These are phyloP conservation scores for Hyperoplus lanceolatus DNA, from an alignment of 2,797 vertebrate species.

Conservation along the genomic window DNA sequence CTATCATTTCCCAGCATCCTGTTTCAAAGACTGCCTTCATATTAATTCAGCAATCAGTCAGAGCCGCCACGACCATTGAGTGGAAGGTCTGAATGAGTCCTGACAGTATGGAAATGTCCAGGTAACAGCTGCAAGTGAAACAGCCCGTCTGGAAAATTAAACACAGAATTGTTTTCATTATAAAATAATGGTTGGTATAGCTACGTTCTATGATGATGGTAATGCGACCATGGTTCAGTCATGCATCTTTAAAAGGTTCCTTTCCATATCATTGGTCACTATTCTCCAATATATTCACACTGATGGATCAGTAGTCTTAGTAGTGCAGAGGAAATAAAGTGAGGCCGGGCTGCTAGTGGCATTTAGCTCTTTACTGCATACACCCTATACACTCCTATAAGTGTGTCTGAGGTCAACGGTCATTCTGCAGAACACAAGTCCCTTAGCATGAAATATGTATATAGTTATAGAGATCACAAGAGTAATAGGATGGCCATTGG, in stretches of 20 bases:
- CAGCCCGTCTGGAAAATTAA: slow-evolving; percentile 32
- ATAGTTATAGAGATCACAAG: neutral
- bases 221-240: slow-evolving; percentile 2
- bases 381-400: neutral
- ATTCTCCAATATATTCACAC: neutral
- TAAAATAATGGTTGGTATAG: slow-evolving; percentile 5
- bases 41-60: slow-evolving; percentile 29
- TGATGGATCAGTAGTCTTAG: neutral
- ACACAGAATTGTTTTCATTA: neutral
- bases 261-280: neutral
- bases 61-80: slow-evolving; percentile 4
- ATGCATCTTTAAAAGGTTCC: neutral
- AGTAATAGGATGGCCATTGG: neutral
- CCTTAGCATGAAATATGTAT: neutral
- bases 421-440: neutral
- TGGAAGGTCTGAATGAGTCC: slow-evolving; percentile 14
- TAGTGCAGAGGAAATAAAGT: neutral
- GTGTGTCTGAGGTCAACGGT: neutral
- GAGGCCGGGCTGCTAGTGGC: neutral
- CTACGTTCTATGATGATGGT: neutral
- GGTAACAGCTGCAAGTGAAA: neutral
- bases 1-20: too few relatives aligned
- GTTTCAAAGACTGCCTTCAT: too few relatives aligned
- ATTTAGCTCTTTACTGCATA: slow-evolving; percentile 9
- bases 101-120: slow-evolving; percentile 32